Base-by-base conservation (phyloP, 2,888 invertebrate species). In the Augochlorella aurata region DNA sequence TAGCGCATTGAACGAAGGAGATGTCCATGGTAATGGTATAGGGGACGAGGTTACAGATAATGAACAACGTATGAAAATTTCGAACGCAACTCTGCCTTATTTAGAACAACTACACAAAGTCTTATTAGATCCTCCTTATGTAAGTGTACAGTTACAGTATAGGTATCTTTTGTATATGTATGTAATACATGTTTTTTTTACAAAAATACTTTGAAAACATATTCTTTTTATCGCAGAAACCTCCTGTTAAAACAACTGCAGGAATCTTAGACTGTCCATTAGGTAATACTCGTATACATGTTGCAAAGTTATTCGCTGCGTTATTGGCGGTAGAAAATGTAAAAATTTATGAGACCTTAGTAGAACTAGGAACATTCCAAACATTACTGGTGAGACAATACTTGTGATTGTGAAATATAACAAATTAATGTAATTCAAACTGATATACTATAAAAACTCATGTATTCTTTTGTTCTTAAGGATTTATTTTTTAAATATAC, bases 401-500 rank as follows among this genome's bases (percentile, higher is more conserved):
- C 9, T 63, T 71, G 49, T 16, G 21, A 63, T 2, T n/a, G 24
- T 52, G 38, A 21, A 61, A 16, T 47, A 85, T 12, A 84, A 45
- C 50, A 29, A 18, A 29, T 14, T 18, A 50, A 24, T 1, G 8
- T 12, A 71, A 18, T 10, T 45, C 18, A 38, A 38, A 38, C 38
- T 38, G 38, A 38, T 7, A 38, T 7, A 38, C 38, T 61, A 29
- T 29, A 8, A 9, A 52, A 47, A 14, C 52, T 16, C 10, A 9
- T 9, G 58, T 14, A 4, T 78, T 65, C 61, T 24, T 10, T 74
- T 9, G 14, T 29, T 71, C 85, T 75, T 58, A 94, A 98, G 95
- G 97, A 98, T 94, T 95, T 99, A 94, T 97, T 98, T 95, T 98
- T 98, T 94, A 95, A 95, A 93, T 98, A 97, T 94, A 96, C 96